Conservation (phyloP, 1,140 invertebrate species). For the Solenopsis invicta region DNA sequence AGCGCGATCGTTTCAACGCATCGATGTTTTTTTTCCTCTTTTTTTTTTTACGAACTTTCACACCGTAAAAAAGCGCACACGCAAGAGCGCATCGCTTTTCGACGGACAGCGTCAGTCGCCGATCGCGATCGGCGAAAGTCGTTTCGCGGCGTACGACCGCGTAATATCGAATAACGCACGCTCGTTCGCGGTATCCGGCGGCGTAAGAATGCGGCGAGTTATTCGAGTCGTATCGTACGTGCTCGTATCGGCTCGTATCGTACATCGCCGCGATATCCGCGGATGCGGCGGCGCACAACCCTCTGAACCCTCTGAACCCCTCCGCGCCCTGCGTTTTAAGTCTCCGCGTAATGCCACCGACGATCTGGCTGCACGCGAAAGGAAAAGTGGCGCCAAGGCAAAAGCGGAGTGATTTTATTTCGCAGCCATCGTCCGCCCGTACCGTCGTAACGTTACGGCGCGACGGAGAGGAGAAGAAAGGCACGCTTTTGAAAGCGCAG, state of each 20-base stretch:
- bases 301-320: not conserved
- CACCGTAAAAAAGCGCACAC: not conserved
- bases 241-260: conserved; percentile 30
- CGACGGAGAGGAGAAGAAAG: not conserved
- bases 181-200: conserved; percentile 45
- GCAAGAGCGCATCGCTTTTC: conserved; percentile 14
- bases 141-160: conserved; percentile 41
- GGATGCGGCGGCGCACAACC: conserved; percentile 23
- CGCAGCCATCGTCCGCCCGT: not conserved
- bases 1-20: not conserved
- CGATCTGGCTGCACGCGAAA: not conserved
- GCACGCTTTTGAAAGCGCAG: conserved; percentile 8
- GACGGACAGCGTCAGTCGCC: not conserved
- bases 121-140: conserved; percentile 18
- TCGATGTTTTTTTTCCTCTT: not conserved
- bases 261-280: not conserved
- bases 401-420: not conserved
- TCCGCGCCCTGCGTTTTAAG: conserved; percentile 17
- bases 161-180: conserved; percentile 56
- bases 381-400: conserved; percentile 23
- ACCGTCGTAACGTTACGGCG: not conserved
- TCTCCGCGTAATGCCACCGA: conserved; percentile 26
- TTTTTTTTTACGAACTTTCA: conserved; percentile 18
- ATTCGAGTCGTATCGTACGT: conserved; percentile 41
- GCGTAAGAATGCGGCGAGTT: conserved; percentile 54